Conservation (phyloP, 2,888 invertebrate genomes). For the Marasmarcha lunaedactyla region DNA sequence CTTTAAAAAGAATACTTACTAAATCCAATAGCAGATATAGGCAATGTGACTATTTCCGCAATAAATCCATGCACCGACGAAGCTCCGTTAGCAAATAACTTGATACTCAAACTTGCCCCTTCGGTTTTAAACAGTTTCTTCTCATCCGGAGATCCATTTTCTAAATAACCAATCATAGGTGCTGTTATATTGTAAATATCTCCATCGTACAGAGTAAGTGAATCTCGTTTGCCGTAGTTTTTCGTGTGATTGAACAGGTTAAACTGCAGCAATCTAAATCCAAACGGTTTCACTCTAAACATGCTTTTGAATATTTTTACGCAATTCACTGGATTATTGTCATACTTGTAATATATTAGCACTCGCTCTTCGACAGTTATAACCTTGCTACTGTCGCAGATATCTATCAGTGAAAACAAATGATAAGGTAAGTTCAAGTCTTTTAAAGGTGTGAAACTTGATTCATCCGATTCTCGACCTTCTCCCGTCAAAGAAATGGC, state of each 20-base stretch:
- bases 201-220: slow-evolving; percentile 90
- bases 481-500: slow-evolving; percentile 93
- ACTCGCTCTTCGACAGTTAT: slow-evolving; percentile 90
- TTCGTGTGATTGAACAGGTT: slow-evolving; percentile 91
- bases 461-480: slow-evolving; percentile 86
- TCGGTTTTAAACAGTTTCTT: slow-evolving; percentile 81
- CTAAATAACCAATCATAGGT: slow-evolving; percentile 77
- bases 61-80: slow-evolving; percentile 95
- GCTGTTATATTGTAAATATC: slow-evolving; percentile 90
- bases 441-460: slow-evolving; percentile 89
- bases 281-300: slow-evolving; percentile 87
- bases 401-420: slow-evolving; percentile 93
- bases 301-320: slow-evolving; percentile 95
- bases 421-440: slow-evolving; percentile 88
- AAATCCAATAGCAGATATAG: slow-evolving; percentile 90
- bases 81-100: slow-evolving; percentile 94
- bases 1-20: slow-evolving; percentile 71
- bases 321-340: slow-evolving; percentile 95
- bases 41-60: slow-evolving; percentile 95
- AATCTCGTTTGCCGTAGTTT: slow-evolving; percentile 85
- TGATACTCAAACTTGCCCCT: slow-evolving; percentile 86
- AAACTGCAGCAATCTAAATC: slow-evolving; percentile 89
- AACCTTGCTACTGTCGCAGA: slow-evolving; percentile 95
- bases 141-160: slow-evolving; percentile 77
- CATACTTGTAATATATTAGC: slow-evolving; percentile 95